Base-by-base conservation (phyloP, 2,113 vertebrate species). In the Xiphophorus hellerii region DNA sequence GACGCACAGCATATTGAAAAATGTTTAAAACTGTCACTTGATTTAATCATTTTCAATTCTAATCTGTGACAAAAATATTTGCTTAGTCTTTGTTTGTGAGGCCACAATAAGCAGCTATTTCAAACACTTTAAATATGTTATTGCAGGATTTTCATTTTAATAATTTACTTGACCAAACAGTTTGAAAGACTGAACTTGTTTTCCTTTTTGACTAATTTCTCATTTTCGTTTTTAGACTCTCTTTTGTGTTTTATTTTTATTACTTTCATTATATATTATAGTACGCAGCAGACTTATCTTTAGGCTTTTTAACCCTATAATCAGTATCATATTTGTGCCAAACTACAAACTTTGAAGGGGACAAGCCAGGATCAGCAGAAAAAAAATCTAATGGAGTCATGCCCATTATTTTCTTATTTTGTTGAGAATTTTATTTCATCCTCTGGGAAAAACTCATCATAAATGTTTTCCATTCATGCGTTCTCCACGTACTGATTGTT, bases 401-500 rank as follows among this genome's bases (percentile, higher is more conserved):
- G 68, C 35, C 20, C 31, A 14, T 74, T 12, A 30, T 71, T 73
- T 10, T 33, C 42, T 22, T 22, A 22, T 66, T 33, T 31, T 62
- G 22, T 25, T 66, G 61, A 37, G 10, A 37, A 11, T 37, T 37
- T 37, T 37, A 3, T 37, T 11, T 62, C 86, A 71, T 66, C 77
- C 66, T 62, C 31, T 30, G 20, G 22, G 25, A 58, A 35, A 15
- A 31, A n/a, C 71, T 60, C 1, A 20, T 76, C 15, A n/a, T 78
- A 60, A 58, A 6, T 10, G 64, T 71, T 51, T 78, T 37, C 7
- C 44, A 61, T 31, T 30, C 44, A 81, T 44, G 51, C 31, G 68
- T 66, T n/a, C 30, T 29, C 62, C 17, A 3, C 62, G 71, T 44
- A 15, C 20, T 69, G 39, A 76, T 25, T 78, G 48, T 62, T 69